Evolutionary conservation across 1,140 invertebrate genomes (phyloP).

Genomic region (Phenacoccus solenopsis): DNA sequence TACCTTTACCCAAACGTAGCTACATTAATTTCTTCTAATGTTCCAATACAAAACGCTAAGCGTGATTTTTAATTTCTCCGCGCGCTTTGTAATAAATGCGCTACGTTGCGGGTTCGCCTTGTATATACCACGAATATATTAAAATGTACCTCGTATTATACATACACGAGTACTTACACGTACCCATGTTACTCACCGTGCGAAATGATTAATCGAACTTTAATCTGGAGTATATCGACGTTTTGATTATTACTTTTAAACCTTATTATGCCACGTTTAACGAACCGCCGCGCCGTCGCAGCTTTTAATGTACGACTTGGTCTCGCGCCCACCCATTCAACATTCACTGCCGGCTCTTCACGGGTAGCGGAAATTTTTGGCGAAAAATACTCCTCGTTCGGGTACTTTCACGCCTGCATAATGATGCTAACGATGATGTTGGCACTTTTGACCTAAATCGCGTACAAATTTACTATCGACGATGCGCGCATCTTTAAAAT

Average conservation of each 20-base stretch:
- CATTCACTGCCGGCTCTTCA: too few relatives aligned
- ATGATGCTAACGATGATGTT: background rate
- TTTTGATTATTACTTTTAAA: background rate
- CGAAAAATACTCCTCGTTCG: background rate
- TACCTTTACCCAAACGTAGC: too few relatives aligned
- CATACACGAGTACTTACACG: too few relatives aligned
- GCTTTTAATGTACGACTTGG: too few relatives aligned
- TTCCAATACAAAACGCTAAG: background rate
- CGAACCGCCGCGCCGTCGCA: background rate
- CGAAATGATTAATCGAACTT: background rate
- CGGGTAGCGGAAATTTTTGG: background rate
- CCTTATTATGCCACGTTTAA: background rate
- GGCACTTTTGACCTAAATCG: background rate
- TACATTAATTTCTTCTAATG: background rate
- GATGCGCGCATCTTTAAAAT: background rate
- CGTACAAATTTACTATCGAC: background rate
- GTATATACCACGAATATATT: too few relatives aligned
- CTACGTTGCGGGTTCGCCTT: too few relatives aligned
- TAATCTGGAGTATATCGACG: background rate
- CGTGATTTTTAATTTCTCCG: background rate
- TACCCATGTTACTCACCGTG: background rate
- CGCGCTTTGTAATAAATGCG: background rate
- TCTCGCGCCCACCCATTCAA: too few relatives aligned
- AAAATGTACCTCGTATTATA: background rate
- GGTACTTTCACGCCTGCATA: background rate